Evolutionary conservation across 2,797 vertebrate species (phyloP), one percentile per base, ranked within the genome.

Genomic region (Propithecus deckenii): DNA sequence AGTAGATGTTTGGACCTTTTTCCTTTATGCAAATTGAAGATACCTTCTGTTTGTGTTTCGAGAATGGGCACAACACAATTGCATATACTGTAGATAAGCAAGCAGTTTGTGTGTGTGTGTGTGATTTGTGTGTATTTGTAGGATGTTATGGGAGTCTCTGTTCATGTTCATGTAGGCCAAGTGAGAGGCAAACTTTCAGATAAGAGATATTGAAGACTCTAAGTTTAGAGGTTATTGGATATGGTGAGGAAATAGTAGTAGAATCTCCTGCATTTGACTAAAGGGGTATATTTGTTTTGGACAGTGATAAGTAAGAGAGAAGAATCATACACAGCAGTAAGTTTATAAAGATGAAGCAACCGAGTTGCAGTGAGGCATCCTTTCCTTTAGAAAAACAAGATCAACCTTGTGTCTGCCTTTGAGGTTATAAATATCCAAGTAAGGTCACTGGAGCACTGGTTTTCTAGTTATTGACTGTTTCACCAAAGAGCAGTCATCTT

Each of bases 71-170:
- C 23, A 28, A n/a, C 14, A 41, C 65, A 79, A 50, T 48, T 41
- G 17, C 1, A 57, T 9, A 9, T 48, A 38, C 48, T 38, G 6
- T 61, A 30, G 15, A 41, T 41, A 63, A n/a, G 30, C 17, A n/a
- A 23, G 55, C 55, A 23, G 55, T 55, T 55, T 8, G 9, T 25
- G 63, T 35, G 12, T 74, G 12, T 74, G 12, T 6, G 32, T 67
- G 65, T 67, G 35, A 13, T 38, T n/a, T 25, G 6, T 35, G 18
- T 61, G 0, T 72, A n/a, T 69, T 10, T 50, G 28, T 32, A 6
- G 15, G 0, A 0, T 50, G 2, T 25, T 30, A 1, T 30, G 14
- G 4, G 5, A 13, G 7, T 69, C 17, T 57, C 10, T 48, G 5
- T 28, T 61, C 23, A 13, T 81, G 17, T 14, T 67, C 22, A 23